Evolutionary conservation across 92 coral and sea anemone genomes (phyloP), one percentile per base, ranked within the genome.

Genomic region (Zoanthus solanderi): DNA sequence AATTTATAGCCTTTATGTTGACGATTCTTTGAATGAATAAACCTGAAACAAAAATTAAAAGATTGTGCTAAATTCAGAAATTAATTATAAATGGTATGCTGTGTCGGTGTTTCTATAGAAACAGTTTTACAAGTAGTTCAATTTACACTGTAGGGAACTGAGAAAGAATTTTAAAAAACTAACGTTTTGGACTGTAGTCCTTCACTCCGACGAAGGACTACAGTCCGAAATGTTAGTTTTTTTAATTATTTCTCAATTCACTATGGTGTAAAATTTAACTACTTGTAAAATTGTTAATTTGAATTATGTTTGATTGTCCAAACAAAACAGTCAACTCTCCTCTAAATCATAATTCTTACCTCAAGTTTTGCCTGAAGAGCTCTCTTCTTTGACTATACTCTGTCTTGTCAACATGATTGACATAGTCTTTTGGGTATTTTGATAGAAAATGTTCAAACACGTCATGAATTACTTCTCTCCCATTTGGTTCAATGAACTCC

Each of bases 11-110:
- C 93, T 52, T 83, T 87, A 90, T 96, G 96, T 80, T 93, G 93
- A 80, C 99, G 98, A 86, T 96, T 96, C 84, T 96, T 95, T 30
- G 99, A 92, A 87, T 95, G 90, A 16, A 96, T 93, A 88, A 90
- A 96, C 90, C 99, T 96, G 68, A 42, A 68, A 88, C 42, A 37
- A 37, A 37, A 1, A 37, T 37, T 37, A 4, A 37, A 37, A 37
- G 4, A 37, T 37, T 37, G 42, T 37, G 42, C 42, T 37, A 37
- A 37, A 37, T 37, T 37, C 42, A 37, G 4, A 37, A 69, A 15
- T 69, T 14, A 13, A 9, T 30, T n/a, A n/a, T n/a, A n/a, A n/a
- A n/a, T n/a, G n/a, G n/a, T n/a, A n/a, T n/a, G n/a, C n/a, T n/a
- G n/a, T n/a, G n/a, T n/a, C n/a, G n/a, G n/a, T n/a, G n/a, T n/a